Conservation (phyloP, 2,113 vertebrate species). For the Lepidothrix coronata region DNA sequence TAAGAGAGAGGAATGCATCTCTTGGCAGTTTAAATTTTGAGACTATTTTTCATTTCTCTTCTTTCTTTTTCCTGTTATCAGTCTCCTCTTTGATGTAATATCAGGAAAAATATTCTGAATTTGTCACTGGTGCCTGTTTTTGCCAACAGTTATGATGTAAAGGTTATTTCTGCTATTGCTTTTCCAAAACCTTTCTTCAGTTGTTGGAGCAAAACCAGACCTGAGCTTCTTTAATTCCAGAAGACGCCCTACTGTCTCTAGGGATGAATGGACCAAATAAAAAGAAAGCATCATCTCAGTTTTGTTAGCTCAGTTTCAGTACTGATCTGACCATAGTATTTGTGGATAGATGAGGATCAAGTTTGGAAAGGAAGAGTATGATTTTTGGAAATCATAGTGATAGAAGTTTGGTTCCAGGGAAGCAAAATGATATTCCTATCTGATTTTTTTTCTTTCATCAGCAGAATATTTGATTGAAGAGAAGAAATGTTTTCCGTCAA, state of each 20-base stretch:
- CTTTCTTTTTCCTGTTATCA: background rate
- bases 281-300: background rate
- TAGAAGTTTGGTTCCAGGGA: background rate
- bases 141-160: background rate
- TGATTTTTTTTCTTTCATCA: conserved; percentile 6
- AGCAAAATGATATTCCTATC: background rate
- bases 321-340: background rate
- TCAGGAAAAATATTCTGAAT: background rate
- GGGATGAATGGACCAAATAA: background rate
- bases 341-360: background rate
- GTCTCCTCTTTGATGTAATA: background rate
- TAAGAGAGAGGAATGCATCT: background rate
- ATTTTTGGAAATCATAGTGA: background rate
- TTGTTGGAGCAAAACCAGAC: background rate
- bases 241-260: background rate
- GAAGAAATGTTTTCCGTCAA: background rate
- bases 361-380: background rate
- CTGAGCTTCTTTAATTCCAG: background rate
- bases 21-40: background rate
- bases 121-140: background rate
- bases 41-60: background rate
- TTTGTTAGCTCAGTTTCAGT: background rate
- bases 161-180: background rate
- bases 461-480: background rate
- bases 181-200: conserved; percentile 2